A percentile compares a stretch with the other conserved stretches of the same genome.
These are phyloP conservation scores for Ceraclea dissimilis DNA, from an alignment of 2,888 invertebrate species.

Conservation along the genomic window DNA sequence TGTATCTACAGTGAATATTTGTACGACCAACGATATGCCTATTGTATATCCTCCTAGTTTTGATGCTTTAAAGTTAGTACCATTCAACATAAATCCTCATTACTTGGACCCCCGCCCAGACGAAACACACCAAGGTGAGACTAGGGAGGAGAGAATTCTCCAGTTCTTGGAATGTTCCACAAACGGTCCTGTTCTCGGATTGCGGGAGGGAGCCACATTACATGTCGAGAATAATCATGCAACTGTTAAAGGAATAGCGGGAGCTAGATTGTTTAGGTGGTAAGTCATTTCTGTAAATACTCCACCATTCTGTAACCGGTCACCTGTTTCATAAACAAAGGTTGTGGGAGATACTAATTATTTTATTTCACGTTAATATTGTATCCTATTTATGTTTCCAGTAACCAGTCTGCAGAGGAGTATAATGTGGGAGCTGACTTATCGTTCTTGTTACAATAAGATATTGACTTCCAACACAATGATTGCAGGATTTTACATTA, in stretches of 20 bases:
- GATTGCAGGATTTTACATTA: too few species aligned
- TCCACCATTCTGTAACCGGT: not conserved
- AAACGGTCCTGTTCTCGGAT: constrained; percentile 56
- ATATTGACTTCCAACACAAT: not conserved
- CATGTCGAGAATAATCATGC: constrained; percentile 52
- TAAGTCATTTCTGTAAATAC: constrained; percentile 35
- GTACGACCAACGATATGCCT: constrained; percentile 86
- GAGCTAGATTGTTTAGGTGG: constrained; percentile 58
- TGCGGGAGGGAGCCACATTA: constrained; percentile 64
- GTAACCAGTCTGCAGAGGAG: constrained; percentile 46
- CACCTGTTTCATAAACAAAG: not conserved
- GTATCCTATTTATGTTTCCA: constrained; percentile 34
- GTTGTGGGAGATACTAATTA: too few species aligned
- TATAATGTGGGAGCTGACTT: constrained; percentile 51
- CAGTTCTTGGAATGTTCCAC: constrained; percentile 59
- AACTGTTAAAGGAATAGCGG: constrained; percentile 53
- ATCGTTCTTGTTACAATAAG: constrained; percentile 42
- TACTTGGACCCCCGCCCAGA: constrained; percentile 58
- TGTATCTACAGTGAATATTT: constrained; percentile 70
- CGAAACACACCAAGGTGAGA: constrained; percentile 69
- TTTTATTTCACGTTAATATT: too few species aligned
- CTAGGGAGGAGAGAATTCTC: constrained; percentile 62
- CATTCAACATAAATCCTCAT: constrained; percentile 82
- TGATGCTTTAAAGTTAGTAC: constrained; percentile 62
- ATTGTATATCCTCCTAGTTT: constrained; percentile 70